Conservation (phyloP, 2,888 invertebrate species). For the Pachydiplax longipennis region DNA sequence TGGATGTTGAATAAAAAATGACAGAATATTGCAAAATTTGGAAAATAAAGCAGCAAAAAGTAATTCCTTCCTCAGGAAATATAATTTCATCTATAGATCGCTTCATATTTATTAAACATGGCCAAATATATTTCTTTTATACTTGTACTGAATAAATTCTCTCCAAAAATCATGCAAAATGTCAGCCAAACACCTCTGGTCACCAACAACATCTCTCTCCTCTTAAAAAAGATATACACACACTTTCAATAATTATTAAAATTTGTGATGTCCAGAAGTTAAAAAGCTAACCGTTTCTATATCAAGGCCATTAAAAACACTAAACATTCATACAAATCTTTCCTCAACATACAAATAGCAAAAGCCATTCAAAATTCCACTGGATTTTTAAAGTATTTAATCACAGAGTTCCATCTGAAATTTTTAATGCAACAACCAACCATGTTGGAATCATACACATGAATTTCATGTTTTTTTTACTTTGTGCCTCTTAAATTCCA, state of each 20-base stretch:
- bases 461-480: slow-evolving; percentile 4
- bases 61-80: neutral
- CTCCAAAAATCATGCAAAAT: neutral
- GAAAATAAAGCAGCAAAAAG: neutral
- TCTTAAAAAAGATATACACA: neutral
- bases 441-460: neutral
- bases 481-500: slow-evolving; percentile 8
- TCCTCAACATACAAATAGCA: neutral
- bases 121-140: neutral
- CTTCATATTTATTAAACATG: neutral
- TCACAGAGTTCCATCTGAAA: neutral
- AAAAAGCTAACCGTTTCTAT: neutral
- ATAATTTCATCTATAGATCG: neutral
- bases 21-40: neutral
- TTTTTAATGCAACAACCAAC: neutral
- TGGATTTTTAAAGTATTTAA: neutral
- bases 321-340: neutral
- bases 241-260: neutral
- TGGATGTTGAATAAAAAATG: neutral
- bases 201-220: neutral
- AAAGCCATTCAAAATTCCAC: neutral
- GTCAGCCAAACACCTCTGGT: neutral
- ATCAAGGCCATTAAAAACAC: neutral
- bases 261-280: neutral
- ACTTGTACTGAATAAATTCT: neutral